Percentiles rank a stretch among this genome's conserved stretches.
phyloP scores from a whole-genome alignment of 2,113 vertebrate species.

The Sinocyclocheilus maitianheensis region DNA sequence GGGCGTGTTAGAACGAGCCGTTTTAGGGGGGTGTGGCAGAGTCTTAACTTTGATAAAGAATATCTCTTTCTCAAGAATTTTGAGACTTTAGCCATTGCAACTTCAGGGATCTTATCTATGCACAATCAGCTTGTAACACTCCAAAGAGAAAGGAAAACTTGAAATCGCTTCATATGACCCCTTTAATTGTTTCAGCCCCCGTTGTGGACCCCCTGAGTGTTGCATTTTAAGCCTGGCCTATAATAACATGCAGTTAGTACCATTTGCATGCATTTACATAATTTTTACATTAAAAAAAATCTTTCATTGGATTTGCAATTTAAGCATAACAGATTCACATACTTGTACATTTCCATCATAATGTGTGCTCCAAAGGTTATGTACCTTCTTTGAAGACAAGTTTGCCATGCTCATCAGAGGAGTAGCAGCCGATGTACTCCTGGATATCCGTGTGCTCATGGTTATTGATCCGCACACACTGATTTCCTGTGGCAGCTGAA shows the following conservation, averaged over 20 bases:
- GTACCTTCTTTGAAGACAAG: conserved; percentile 92
- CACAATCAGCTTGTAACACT: no score
- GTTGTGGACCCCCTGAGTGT: no score
- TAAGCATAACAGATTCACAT: neutral
- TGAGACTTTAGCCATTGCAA: no score
- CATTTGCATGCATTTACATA: neutral
- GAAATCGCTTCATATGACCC: no score
- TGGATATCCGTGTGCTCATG: conserved; percentile 98
- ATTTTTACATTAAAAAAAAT: neutral
- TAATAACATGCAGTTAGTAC: neutral
- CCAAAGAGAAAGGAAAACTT: no score
- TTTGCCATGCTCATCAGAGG: conserved; percentile 87
- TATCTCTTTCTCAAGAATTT: no score
- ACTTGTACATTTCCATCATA: neutral
- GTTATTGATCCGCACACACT: conserved; percentile 96
- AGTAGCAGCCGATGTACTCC: conserved; percentile 97
- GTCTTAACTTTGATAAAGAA: no score
- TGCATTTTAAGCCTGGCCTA: neutral
- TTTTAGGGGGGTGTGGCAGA: no score
- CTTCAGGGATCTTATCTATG: no score
- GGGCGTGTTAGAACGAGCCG: no score
- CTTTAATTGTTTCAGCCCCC: neutral
- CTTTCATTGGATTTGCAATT: neutral
- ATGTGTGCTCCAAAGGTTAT: neutral
- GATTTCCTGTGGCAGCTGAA: conserved; percentile 89